phyloP scores from a whole-genome alignment of 2,113 vertebrate genomes.

The Stigmatopora argus region DNA sequence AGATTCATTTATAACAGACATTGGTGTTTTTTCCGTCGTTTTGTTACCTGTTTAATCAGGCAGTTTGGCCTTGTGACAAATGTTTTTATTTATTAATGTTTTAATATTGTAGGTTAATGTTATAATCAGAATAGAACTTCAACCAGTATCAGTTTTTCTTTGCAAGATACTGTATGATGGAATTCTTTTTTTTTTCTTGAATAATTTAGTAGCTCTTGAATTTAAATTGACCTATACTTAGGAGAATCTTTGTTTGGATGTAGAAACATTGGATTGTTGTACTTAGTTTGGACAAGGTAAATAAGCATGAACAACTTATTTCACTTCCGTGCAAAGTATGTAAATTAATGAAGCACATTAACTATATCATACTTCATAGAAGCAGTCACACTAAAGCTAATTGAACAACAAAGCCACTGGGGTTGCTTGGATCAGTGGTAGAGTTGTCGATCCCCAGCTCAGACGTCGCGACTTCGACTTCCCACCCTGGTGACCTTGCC shows the following conservation, averaged over 20 bases:
- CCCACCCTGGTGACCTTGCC: no score
- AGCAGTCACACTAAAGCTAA: background rate
- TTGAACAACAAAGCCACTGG: no score
- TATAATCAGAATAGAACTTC: no score
- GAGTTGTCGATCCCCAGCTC: no score
- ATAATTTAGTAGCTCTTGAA: background rate
- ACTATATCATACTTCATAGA: background rate
- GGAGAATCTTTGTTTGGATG: background rate
- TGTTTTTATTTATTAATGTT: background rate
- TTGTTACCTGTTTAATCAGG: no score
- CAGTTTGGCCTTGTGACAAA: background rate
- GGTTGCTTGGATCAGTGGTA: no score
- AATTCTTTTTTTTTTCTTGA: no score
- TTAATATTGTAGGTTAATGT: background rate
- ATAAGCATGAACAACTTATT: background rate
- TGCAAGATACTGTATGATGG: no score
- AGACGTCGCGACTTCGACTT: no score
- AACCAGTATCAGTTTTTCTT: no score
- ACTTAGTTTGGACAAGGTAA: background rate
- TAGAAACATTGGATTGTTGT: background rate
- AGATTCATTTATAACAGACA: no score
- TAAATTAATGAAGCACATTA: background rate
- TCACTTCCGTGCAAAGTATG: background rate
- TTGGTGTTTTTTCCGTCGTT: no score
- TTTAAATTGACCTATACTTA: background rate